Evolutionary conservation across 2,113 vertebrate species (phyloP).

Genomic region (Geococcyx californianus): DNA sequence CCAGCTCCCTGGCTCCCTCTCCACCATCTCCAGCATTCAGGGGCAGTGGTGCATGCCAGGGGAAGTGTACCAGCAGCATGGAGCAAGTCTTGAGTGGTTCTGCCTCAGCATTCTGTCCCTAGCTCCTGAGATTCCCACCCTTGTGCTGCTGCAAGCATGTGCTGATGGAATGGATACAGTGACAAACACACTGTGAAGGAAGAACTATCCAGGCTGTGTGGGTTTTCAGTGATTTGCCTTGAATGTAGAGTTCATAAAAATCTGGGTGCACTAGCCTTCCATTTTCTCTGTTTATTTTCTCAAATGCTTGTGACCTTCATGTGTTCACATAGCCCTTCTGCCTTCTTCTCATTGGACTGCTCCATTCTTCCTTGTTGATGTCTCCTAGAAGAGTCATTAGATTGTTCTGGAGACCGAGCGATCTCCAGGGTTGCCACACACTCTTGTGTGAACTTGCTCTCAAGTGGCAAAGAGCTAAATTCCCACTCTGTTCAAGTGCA

Average conservation of each 20-base stretch:
- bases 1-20: neutral
- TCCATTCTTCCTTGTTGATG: neutral
- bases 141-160: fast-evolving
- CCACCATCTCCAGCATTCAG: neutral
- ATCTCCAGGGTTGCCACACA: neutral
- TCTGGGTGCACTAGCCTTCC: neutral
- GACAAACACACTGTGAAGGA: neutral
- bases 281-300: neutral
- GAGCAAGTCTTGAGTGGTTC: neutral
- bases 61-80: neutral
- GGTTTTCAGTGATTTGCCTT: neutral
- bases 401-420: neutral
- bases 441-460: neutral
- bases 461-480: neutral
- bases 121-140: neutral
- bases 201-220: neutral
- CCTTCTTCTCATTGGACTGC: neutral
- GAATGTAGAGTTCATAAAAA: neutral
- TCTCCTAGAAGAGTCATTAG: neutral
- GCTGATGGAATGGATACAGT: neutral
- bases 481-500: neutral
- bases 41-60: neutral
- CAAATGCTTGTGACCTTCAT: neutral
- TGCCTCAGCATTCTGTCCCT: neutral
- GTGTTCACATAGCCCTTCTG: neutral